Conservation (phyloP, 2,888 invertebrate genomes). For the Cephus runcator region DNA sequence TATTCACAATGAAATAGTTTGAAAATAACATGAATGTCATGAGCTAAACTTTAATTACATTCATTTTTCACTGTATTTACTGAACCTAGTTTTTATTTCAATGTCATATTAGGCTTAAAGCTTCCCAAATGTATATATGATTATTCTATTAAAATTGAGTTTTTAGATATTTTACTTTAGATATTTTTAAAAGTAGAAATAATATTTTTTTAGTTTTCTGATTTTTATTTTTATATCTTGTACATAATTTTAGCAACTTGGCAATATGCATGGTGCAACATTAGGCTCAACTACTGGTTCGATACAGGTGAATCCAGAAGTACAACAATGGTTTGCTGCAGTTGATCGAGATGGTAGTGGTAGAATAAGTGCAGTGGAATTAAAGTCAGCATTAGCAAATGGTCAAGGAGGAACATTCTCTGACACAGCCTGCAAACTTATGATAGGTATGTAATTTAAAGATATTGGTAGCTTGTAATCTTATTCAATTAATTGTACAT, state of each 20-base stretch:
- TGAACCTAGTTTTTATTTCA: not conserved
- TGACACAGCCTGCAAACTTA: conserved; percentile 83
- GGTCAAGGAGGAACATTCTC: conserved; percentile 87
- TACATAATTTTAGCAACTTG: conserved; percentile 16
- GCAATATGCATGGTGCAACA: conserved; percentile 26
- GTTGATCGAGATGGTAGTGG: conserved; percentile 89
- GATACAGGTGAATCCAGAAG: conserved; percentile 73
- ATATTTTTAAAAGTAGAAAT: not conserved
- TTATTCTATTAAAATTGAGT: not conserved
- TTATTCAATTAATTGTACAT: not conserved
- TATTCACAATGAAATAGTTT: no score
- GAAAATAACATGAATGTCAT: not conserved
- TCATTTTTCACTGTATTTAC: not conserved
- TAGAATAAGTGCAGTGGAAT: conserved; percentile 79
- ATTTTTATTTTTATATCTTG: conserved; percentile 8
- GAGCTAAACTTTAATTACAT: not conserved
- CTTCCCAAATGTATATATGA: not conserved
- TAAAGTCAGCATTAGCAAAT: conserved; percentile 84
- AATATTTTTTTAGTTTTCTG: not conserved
- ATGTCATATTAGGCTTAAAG: not conserved
- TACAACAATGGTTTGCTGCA: conserved; percentile 84
- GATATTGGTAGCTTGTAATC: not conserved
- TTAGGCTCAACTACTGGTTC: conserved; percentile 37
- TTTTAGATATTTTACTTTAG: not conserved
- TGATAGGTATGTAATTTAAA: conserved; percentile 75